phyloP scores from a whole-genome alignment of 2,113 vertebrate species.

The Lynx canadensis region DNA sequence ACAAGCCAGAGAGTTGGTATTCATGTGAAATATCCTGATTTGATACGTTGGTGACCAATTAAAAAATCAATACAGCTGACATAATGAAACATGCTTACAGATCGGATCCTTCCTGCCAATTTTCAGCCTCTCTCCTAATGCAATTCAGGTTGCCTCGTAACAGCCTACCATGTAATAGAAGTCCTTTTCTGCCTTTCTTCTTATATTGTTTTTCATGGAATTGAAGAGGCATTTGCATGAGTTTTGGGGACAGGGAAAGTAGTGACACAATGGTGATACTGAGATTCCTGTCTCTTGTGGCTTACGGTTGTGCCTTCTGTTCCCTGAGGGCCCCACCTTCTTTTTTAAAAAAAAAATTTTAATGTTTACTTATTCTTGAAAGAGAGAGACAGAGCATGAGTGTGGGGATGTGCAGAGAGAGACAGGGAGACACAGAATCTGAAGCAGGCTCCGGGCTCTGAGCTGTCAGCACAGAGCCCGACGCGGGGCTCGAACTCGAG shows the following conservation, averaged over 20 bases:
- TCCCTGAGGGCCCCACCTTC: background rate
- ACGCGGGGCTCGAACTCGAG: no score
- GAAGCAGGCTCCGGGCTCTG: no score
- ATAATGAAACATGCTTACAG: background rate
- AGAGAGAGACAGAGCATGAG: no score
- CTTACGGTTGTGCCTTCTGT: background rate
- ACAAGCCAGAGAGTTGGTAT: background rate
- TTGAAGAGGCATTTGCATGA: background rate
- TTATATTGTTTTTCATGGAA: background rate
- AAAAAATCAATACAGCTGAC: background rate
- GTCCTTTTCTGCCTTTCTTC: background rate
- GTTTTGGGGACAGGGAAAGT: background rate
- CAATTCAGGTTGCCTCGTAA: background rate
- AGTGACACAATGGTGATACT: background rate
- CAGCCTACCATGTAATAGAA: background rate
- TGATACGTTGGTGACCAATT: background rate
- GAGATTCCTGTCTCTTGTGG: conserved; percentile 19
- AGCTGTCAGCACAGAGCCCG: no score
- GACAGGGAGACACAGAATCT: no score
- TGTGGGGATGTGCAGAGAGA: no score
- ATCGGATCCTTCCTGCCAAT: background rate
- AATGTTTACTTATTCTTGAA: no score
- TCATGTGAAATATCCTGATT: background rate
- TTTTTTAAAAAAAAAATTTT: background rate
- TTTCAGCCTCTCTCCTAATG: background rate